Percentiles rank a stretch among this genome's conserved stretches.
phyloP scores from a whole-genome alignment of 2,797 vertebrate species.

The Myotis myotis region DNA sequence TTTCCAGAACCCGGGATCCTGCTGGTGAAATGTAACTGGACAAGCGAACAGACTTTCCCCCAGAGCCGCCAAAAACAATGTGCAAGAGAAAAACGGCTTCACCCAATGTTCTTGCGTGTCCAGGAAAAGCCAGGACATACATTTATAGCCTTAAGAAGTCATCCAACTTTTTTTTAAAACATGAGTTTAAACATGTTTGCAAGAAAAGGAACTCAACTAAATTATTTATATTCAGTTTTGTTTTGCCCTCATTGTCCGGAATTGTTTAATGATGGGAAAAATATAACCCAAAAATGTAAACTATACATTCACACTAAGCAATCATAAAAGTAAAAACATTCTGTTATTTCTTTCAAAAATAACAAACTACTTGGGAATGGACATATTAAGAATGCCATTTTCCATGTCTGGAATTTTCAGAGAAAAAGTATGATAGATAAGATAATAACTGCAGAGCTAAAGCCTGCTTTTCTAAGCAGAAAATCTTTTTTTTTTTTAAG shows the following conservation, averaged over 20 bases:
- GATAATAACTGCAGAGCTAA: not conserved
- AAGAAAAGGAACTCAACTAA: conserved; percentile 41
- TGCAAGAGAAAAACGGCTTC: conserved; percentile 46
- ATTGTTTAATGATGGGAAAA: conserved; percentile 21
- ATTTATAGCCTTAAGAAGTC: conserved; percentile 61
- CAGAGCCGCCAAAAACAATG: conserved; percentile 74
- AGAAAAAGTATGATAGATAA: not conserved
- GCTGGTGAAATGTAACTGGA: conserved; percentile 77
- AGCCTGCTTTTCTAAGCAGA: not conserved
- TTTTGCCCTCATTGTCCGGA: not conserved
- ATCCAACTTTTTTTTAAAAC: conserved; percentile 9
- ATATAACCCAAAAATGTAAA: not conserved
- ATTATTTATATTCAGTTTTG: conserved; percentile 30
- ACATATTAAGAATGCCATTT: conserved; percentile 37
- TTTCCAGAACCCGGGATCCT: conserved; percentile 69
- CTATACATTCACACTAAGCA: not conserved
- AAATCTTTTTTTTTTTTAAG: not conserved
- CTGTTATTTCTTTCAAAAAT: conserved; percentile 27
- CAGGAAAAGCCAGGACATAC: conserved; percentile 69
- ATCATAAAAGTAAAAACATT: conserved; percentile 35
- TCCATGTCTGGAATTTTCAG: conserved; percentile 12
- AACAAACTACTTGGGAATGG: not conserved
- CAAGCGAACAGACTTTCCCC: conserved; percentile 75
- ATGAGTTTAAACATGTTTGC: conserved; percentile 33
- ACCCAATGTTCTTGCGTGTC: conserved; percentile 61